These are phyloP conservation scores for Callyntrura guangdongensis DNA, from an alignment of 2,888 invertebrate species.

Conservation along the genomic window DNA sequence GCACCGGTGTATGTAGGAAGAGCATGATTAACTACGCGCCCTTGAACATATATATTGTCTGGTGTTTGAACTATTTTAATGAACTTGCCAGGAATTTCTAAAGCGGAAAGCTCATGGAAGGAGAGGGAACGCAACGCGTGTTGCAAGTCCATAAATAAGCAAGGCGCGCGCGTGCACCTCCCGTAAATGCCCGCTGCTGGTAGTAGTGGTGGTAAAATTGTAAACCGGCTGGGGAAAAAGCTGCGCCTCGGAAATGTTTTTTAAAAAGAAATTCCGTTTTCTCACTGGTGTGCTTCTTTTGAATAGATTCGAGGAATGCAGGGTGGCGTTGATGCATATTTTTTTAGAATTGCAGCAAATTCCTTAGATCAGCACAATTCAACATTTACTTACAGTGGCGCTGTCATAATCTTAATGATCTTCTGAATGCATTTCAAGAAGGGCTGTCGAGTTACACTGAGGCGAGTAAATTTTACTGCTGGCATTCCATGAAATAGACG, in stretches of 20 bases:
- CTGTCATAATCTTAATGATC: conserved; percentile 61
- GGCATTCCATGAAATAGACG: neutral
- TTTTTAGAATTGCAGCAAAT: conserved; percentile 36
- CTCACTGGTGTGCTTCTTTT: neutral
- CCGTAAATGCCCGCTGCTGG: neutral
- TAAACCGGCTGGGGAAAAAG: neutral
- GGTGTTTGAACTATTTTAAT: conserved; percentile 70
- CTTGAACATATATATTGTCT: conserved; percentile 52
- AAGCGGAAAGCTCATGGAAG: neutral
- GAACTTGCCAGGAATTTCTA: conserved; percentile 59
- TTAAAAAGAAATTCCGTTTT: neutral
- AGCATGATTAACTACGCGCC: conserved; percentile 18
- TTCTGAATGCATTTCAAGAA: conserved; percentile 46
- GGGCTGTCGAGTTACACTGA: too few relatives aligned
- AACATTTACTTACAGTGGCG: neutral
- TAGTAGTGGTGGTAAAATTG: neutral
- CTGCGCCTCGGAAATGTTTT: neutral
- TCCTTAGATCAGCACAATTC: conserved; percentile 20
- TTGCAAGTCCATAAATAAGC: too few relatives aligned
- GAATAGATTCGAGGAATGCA: neutral
- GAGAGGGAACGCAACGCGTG: neutral
- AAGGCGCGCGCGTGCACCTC: neutral
- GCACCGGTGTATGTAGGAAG: neutral
- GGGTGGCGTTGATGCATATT: conserved; percentile 1
- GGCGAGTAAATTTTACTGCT: neutral